Base-by-base conservation (phyloP, 2,888 invertebrate species). In the Acleris cristana region DNA sequence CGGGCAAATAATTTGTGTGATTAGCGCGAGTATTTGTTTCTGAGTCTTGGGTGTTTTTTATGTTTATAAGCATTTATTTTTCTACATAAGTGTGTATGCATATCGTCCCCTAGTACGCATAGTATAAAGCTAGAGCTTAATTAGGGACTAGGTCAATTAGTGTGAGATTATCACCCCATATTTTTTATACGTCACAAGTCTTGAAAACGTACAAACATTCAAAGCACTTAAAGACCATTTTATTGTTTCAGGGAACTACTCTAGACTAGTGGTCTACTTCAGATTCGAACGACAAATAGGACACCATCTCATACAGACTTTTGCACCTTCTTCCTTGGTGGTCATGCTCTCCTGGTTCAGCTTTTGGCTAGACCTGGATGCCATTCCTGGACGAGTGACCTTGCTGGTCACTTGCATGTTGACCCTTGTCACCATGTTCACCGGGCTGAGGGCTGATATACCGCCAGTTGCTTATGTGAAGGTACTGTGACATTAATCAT, bases 381-480 rank as follows among this genome's bases (percentile, higher is more conserved):
- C 97, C 0, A 96, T 97, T 60, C 97, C 97, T 2, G 97, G 97
- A 0, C 92, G 97, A 55, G 96, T 97, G 10, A 96, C 97, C 0
- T 86, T 97, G 34, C 89, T 97, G 63, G 96, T 97, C 19, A 97
- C 97, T 12, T 97, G 97, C 82, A 96, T 97, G 95, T 91, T 97
- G 76, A 97, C 97, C 0, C 88, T 97, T 52, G 96, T 97, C 55
- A 97, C 97, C 21, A 97, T 97, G 96, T 97, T 97, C 78, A 96
- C 97, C 6, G 96, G 97, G 0, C 85, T 97, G 16, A 93, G 96
- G 79, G 96, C 96, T 61, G 96, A 97, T 84, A 96, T 97, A 77
- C 97, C 97, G 40, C 97, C 97, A 48, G 97, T 97, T 10, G 97
- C 97, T 60, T 97, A 97, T 85, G 96, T 97, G 4, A 97, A 97